Conservation (phyloP, 2,113 vertebrate genomes). For the Sakesphorus luctuosus region DNA sequence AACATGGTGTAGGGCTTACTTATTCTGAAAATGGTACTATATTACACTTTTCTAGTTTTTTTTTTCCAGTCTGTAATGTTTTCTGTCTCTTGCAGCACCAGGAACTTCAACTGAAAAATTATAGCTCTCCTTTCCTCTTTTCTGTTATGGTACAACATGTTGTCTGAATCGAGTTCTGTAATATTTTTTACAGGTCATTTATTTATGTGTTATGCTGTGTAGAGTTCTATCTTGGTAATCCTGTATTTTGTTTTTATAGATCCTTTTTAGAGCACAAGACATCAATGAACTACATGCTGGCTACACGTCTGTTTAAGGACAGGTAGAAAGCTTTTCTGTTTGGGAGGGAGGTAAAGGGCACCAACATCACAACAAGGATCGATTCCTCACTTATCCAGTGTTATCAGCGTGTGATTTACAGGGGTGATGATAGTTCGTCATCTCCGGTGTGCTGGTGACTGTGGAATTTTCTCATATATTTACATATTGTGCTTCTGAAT, state of each 20-base stretch:
- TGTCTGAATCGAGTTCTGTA: neutral
- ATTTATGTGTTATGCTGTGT: neutral
- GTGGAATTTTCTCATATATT: neutral
- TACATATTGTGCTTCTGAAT: neutral
- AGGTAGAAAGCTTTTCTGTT: constrained; percentile 79
- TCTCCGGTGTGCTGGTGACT: neutral
- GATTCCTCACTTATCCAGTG: neutral
- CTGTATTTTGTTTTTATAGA: constrained; percentile 48
- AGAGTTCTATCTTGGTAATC: neutral
- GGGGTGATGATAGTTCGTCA: neutral
- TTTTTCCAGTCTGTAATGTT: neutral
- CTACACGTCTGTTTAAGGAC: constrained; percentile 90
- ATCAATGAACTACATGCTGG: constrained; percentile 95
- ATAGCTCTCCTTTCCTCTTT: neutral
- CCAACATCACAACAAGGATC: neutral
- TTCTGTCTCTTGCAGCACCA: neutral
- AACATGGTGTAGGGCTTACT: neutral
- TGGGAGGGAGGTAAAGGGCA: neutral
- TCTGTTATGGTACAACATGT: neutral
- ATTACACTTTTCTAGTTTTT: neutral
- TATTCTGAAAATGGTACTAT: neutral
- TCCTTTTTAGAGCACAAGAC: constrained; percentile 94
- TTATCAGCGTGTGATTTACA: neutral
- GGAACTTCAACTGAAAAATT: neutral
- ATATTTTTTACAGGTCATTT: neutral